Base-by-base conservation (phyloP, 2,113 vertebrate genomes). In the Aythya baeri region DNA sequence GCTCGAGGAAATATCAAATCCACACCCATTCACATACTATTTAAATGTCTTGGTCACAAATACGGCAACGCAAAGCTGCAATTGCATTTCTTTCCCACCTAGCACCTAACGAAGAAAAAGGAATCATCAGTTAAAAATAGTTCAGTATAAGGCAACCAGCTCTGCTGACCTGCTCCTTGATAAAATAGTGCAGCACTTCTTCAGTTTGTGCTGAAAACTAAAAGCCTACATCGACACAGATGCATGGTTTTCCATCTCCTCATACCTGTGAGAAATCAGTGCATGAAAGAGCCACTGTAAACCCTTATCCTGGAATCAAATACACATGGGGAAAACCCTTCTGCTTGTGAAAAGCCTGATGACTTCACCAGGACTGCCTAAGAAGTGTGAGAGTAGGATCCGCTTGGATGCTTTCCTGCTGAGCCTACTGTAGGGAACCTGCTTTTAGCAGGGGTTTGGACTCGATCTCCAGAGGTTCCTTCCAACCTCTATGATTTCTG, bases 331-430 rank as follows among this genome's bases (percentile, higher is more conserved):
- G 88, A 91, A 96, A 97, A 88, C 87, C 59, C 76, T 21, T 55
- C 62, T 32, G 94, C 79, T 82, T 83, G 73, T 78, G 93, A 93
- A 93, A 91, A 94, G 76, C 70, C 73, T 70, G 71, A 76, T 86
- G 88, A 95, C 88, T 95, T 96, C 90, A 95, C 70, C 55, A 71
- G 77, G 81, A 70, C 88, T 93, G 86, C 77, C 74, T 91, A 92
- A 89, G 80, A 96, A 78, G 66, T 67, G 1, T 84, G 77, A 93
- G 70, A 63, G 87, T 44, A 68, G 46, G 20, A 49, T 49, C 46
- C 20, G 46, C 46, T 20, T 49, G 46, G 46, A 49, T 49, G 46
- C 10, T 49, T 49, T 49, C 46, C 46, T 22, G 46, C 20, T 49
- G 20, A 49, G 46, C 20, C 46, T 49, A 49, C 20, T 49, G 46